phyloP scores from a whole-genome alignment of 1,140 invertebrate species.

The Sycobia sp. region DNA sequence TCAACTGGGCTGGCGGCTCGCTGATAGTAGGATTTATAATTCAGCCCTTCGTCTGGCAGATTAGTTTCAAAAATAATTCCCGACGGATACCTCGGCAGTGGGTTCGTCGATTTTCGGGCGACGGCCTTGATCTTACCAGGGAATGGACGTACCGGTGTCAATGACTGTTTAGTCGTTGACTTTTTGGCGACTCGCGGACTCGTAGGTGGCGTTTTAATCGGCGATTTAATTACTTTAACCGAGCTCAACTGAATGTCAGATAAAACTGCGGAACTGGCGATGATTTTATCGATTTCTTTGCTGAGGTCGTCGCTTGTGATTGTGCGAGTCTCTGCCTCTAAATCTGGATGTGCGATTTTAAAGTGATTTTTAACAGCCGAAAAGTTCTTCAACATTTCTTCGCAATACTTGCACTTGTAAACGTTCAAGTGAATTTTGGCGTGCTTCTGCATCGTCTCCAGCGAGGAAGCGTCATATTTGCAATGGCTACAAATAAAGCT shows the following conservation, averaged over 20 bases:
- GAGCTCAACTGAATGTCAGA: slow-evolving; percentile 4
- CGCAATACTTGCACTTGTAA: slow-evolving; percentile 51
- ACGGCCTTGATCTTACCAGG: slow-evolving; percentile 45
- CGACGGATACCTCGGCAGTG: slow-evolving; percentile 41
- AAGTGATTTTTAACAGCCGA: slow-evolving; percentile 37
- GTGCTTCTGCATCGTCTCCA: slow-evolving; percentile 46
- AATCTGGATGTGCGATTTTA: slow-evolving; percentile 40
- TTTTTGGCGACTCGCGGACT: slow-evolving; percentile 49
- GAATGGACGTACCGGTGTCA: slow-evolving; percentile 6
- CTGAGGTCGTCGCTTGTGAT: slow-evolving; percentile 39
- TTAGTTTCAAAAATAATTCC: slow-evolving; percentile 28
- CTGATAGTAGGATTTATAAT: slow-evolving; percentile 47
- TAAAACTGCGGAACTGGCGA: neutral
- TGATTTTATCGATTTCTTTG: slow-evolving; percentile 25
- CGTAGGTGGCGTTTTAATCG: neutral
- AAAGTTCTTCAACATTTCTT: slow-evolving; percentile 40
- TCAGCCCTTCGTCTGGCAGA: neutral
- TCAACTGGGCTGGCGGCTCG: slow-evolving; percentile 41
- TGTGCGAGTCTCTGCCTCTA: slow-evolving; percentile 44
- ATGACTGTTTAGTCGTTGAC: slow-evolving; percentile 46
- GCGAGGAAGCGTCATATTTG: slow-evolving; percentile 36
- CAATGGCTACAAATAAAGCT: slow-evolving; percentile 47
- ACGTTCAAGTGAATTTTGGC: slow-evolving; percentile 47
- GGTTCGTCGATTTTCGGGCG: slow-evolving; percentile 56
- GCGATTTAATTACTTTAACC: neutral